Percentiles rank a stretch among this genome's conserved stretches.
Conservation (phyloP, 2,888 invertebrate species). For the Furcula furcula region DNA sequence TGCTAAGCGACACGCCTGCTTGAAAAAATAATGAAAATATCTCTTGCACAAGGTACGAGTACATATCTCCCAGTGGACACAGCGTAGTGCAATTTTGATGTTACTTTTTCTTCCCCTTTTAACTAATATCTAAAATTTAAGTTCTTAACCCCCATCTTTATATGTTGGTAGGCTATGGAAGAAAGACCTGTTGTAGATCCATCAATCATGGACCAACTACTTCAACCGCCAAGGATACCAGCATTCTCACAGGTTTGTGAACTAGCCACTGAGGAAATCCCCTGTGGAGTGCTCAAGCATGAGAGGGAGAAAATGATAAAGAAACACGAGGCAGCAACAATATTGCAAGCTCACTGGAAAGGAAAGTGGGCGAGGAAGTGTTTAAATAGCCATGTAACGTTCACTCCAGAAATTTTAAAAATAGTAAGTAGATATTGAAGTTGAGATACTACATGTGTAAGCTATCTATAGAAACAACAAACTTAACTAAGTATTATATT, state of each 20-base stretch:
- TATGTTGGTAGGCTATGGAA: constrained; percentile 18
- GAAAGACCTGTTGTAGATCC: constrained; percentile 35
- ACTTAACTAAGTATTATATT: background rate
- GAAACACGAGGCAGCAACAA: constrained; percentile 60
- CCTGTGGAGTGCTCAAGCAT: constrained; percentile 57
- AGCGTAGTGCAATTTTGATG: too few species aligned
- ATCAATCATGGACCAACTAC: constrained; percentile 37
- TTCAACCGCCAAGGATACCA: constrained; percentile 33
- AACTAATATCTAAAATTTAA: background rate
- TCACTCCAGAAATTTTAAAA: constrained; percentile 53
- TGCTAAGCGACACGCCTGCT: too few species aligned
- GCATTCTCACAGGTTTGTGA: constrained; percentile 53
- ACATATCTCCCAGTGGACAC: too few species aligned
- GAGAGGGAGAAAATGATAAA: constrained; percentile 53
- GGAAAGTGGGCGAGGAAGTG: constrained; percentile 59
- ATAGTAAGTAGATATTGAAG: constrained; percentile 37
- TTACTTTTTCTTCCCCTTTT: too few species aligned
- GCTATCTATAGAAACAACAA: background rate
- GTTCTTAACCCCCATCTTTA: background rate
- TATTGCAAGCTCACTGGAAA: constrained; percentile 64
- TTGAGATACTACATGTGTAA: background rate
- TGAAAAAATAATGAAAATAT: too few species aligned
- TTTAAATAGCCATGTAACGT: constrained; percentile 27
- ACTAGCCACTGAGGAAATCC: constrained; percentile 50
- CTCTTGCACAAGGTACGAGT: too few species aligned